Evolutionary conservation across 2,797 vertebrate genomes (phyloP).

Genomic region (Malacoraja senta): DNA sequence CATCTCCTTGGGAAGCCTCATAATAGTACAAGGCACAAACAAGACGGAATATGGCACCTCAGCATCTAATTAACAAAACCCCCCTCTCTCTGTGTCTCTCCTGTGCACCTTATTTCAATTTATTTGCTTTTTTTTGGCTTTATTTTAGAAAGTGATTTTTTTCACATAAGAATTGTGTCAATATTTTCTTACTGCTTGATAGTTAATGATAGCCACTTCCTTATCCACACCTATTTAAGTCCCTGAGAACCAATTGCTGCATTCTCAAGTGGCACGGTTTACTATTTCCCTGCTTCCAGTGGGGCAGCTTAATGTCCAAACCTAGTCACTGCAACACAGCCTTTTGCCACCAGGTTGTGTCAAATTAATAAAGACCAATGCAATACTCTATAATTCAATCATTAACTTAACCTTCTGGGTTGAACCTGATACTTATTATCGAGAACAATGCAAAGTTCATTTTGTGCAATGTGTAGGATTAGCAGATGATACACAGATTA

Average conservation of each 20-base stretch:
- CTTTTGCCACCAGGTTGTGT: neutral
- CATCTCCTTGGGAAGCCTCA: conserved; percentile 27
- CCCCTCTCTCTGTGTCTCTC: neutral
- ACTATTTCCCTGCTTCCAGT: neutral
- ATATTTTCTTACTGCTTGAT: neutral
- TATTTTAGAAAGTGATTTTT: neutral
- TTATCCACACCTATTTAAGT: neutral
- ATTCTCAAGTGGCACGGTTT: neutral
- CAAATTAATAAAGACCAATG: neutral
- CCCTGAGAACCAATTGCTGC: conserved; percentile 39
- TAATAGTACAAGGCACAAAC: conserved; percentile 33
- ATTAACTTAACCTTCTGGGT: neutral
- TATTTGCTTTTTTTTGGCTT: neutral
- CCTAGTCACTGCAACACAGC: neutral
- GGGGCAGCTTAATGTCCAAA: neutral
- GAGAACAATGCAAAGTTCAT: neutral
- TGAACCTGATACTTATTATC: neutral
- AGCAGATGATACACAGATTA: too few relatives aligned
- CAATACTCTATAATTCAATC: neutral
- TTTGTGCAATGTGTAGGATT: neutral
- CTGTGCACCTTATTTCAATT: neutral
- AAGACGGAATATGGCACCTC: conserved; percentile 6
- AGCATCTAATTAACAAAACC: conserved; percentile 12
- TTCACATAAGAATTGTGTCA: neutral
- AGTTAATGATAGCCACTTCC: neutral